These are phyloP conservation scores for Papilio aristodemus DNA, from an alignment of 1,140 invertebrate genomes.

Conservation along the genomic window DNA sequence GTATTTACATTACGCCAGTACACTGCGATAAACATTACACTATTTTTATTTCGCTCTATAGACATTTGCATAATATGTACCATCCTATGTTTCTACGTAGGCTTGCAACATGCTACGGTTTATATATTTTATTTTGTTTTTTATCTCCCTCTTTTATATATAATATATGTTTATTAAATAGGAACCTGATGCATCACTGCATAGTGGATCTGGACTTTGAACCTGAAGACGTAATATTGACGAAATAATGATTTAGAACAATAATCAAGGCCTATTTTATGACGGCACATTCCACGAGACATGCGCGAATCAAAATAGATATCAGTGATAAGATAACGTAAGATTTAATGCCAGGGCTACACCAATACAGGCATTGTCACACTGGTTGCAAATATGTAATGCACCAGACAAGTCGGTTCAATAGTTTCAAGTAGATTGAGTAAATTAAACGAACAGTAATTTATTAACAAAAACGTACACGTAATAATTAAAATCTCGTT, in stretches of 20 bases:
- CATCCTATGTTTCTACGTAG: background rate
- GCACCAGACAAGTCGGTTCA: background rate
- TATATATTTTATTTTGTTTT: background rate
- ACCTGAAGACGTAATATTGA: no score
- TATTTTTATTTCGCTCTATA: slow-evolving; percentile 2
- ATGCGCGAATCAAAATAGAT: slow-evolving; percentile 15
- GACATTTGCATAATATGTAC: background rate
- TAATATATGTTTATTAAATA: no score
- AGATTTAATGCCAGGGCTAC: slow-evolving; percentile 22
- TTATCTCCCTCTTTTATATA: no score
- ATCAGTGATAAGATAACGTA: slow-evolving; percentile 24
- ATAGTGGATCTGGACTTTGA: no score
- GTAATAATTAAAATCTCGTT: background rate
- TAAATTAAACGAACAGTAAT: background rate
- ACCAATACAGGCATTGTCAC: slow-evolving; percentile 9
- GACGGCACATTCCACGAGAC: background rate
- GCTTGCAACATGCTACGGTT: background rate
- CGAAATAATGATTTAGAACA: background rate
- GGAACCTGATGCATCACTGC: no score
- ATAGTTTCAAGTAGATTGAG: background rate
- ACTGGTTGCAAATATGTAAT: background rate
- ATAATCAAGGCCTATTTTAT: background rate
- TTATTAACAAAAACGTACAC: background rate
- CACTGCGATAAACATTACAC: background rate
- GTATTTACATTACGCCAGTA: slow-evolving; percentile 2